Evolutionary conservation across 1,140 invertebrate genomes (phyloP), one percentile per base, ranked within the genome.

Genomic region (Macrotrachela quadricornifera): DNA sequence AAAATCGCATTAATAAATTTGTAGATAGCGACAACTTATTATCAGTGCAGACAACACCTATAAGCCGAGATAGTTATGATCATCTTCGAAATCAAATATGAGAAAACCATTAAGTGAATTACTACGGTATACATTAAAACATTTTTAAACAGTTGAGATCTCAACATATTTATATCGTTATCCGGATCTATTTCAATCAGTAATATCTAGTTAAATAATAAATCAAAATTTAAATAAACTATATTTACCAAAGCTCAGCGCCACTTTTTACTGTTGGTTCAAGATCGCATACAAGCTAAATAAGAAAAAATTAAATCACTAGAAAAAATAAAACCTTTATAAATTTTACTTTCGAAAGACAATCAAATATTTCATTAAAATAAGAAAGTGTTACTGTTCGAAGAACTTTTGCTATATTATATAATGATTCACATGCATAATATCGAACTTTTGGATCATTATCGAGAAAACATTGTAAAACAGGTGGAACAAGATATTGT

Each of bases 351-450:
- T 86, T 84, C 61, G 85, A 85, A 10, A 97, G 72, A 10, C 82
- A 81, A 66, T 82, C 82, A 68, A 97, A 97, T 59, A 99, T 81
- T 55, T 88, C 79, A 58, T 87, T 80, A 65, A 97, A 96, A 63
- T 84, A 80, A 14, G 81, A 79, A 38, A 97, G 72, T 11, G 90
- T 78, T 3, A 81, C 77, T 1, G 80, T 78, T 57, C 90, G 74
- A 0, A 83, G 80, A n/a, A 96, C 85, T 75, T 96, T 96, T 0
- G 90, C 80, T 50, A 97, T 86, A 75, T 99, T 99, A 68, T 94
- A 97, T 3, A 97, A 74, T 10, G 90, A 82, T 70, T 99, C 92
- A 62, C 87, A 91, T 14, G 91, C 91, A 69, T 90, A 90, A 71
- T 95, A 97, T 38, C 90, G 75, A 38, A 96, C 88, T 56, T 86